Evolutionary conservation across 1,140 invertebrate genomes (phyloP).

Genomic region (Hylyphantes graminicola): DNA sequence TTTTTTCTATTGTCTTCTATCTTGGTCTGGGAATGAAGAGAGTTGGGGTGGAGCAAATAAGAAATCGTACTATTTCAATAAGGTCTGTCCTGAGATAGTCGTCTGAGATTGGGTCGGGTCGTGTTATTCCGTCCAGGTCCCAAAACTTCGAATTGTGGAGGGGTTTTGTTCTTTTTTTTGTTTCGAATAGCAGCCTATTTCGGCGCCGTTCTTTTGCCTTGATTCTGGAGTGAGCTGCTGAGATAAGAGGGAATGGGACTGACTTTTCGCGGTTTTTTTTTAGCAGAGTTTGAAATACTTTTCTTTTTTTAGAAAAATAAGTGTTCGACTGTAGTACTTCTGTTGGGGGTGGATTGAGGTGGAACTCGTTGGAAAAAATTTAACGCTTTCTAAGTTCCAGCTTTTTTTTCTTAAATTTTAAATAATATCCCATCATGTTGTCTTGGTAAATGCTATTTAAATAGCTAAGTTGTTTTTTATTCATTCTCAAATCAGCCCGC

Average conservation of each 20-base stretch:
- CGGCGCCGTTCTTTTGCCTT: conserved; percentile 18
- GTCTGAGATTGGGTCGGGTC: conserved; percentile 50
- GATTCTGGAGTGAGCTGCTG: conserved; percentile 15
- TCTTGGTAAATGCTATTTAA: no score
- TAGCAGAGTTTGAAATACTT: no score
- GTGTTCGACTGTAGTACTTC: not conserved
- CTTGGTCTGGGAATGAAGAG: conserved; percentile 14
- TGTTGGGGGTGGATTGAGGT: no score
- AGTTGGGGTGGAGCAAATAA: conserved; percentile 49
- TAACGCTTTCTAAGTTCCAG: no score
- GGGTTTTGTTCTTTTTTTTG: not conserved
- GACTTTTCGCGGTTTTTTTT: not conserved
- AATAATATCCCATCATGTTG: no score
- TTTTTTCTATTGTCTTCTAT: conserved; percentile 46
- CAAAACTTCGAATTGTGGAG: conserved; percentile 47
- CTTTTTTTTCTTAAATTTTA: no score
- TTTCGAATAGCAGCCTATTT: conserved; percentile 23
- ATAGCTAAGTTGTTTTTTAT: no score
- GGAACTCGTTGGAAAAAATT: no score
- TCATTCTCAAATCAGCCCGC: no score
- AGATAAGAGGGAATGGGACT: conserved; percentile 1
- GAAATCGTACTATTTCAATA: conserved; percentile 60
- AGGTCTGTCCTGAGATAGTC: conserved; percentile 1
- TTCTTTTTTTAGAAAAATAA: no score
- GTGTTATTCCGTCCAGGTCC: conserved; percentile 52